Percentiles rank a stretch among this genome's conserved stretches.
Evolutionary conservation across 2,113 vertebrate species (phyloP).

Genomic region (Poeciliopsis occidentalis): DNA sequence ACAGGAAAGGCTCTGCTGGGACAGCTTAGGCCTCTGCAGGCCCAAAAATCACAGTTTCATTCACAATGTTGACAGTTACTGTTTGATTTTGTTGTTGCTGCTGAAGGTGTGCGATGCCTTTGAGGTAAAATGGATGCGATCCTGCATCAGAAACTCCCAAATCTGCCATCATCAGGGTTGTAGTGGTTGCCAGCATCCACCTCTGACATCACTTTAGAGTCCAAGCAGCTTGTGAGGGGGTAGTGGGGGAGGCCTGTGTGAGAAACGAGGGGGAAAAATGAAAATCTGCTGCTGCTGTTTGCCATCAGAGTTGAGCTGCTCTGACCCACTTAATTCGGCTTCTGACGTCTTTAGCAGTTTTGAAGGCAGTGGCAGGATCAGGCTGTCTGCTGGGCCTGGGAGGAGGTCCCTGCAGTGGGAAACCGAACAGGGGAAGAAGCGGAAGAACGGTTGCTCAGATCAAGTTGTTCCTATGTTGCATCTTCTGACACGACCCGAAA

Average conservation of each 20-base stretch:
- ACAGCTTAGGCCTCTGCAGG: constrained; percentile 16
- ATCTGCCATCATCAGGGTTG: background rate
- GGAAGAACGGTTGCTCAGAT: constrained; percentile 46
- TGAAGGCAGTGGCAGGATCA: constrained; percentile 31
- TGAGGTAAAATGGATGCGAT: constrained; percentile 53
- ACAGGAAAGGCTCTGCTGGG: background rate
- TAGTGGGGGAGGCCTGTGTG: background rate
- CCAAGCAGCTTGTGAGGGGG: constrained; percentile 4
- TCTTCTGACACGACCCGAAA: constrained; percentile 29
- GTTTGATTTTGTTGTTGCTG: background rate
- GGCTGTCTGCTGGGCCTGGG: constrained; percentile 36
- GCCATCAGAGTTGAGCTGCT: constrained; percentile 45
- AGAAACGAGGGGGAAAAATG: background rate
- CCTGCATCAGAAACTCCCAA: constrained; percentile 47
- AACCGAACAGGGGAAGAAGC: constrained; percentile 30
- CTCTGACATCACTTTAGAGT: constrained; percentile 1
- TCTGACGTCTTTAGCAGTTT: constrained; percentile 33
- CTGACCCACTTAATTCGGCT: constrained; percentile 58
- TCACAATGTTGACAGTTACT: constrained; percentile 20
- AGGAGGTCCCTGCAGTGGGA: constrained; percentile 38
- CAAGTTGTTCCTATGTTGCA: constrained; percentile 17
- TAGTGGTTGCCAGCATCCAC: constrained; percentile 12
- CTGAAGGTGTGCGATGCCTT: constrained; percentile 23
- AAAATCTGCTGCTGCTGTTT: constrained; percentile 15
- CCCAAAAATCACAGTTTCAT: constrained; percentile 27